Base-by-base conservation (phyloP, 2,888 invertebrate species). In the Philaethria dido region DNA sequence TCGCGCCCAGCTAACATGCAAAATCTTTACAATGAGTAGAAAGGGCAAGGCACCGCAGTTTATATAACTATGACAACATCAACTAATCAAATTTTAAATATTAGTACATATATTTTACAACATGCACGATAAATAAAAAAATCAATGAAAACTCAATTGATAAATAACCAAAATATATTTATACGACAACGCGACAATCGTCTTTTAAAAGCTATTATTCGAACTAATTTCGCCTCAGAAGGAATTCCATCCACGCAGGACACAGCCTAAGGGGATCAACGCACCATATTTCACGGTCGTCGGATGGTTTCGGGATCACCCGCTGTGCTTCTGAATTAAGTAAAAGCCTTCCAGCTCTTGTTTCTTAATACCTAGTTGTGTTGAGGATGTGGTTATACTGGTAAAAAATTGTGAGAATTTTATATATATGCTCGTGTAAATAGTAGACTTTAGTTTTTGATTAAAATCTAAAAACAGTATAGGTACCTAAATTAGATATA, bases 261-360 rank as follows among this genome's bases (percentile, higher is more conserved):
- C 84, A 81, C 76, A 78, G 86, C 91, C 90, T 80, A 66, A 80
- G 91, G 92, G 85, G 82, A 82, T 83, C 85, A 80, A 77, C 80
- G 86, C 83, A 86, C 92, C 89, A 92, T 92, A 92, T 92, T 92
- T 92, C 91, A 92, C 91, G 85, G 80, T 81, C 64, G 80, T 81
- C 84, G 78, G 78, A 88, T 86, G 87, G 86, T 88, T 92, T 88
- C 78, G 90, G 91, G 92, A 92, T 94, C 94, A 93, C 94, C 94
- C 94, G 94, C 94, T 94, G 94, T 93, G 94, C 94, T 94, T 94
- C 94, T 94, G 94, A 94, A 94, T 94, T 94, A 94, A 94, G 94
- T 94, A 94, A 94, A 94, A 94, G 94, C 94, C 94, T 94, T 92
- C 93, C 93, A 94, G 94, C 94, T 94, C 94, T 94, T 94, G 93